A percentile compares a stretch with the other conserved stretches of the same genome.
phyloP scores from a whole-genome alignment of 1,140 invertebrate genomes.

The Ridgeia piscesae region DNA sequence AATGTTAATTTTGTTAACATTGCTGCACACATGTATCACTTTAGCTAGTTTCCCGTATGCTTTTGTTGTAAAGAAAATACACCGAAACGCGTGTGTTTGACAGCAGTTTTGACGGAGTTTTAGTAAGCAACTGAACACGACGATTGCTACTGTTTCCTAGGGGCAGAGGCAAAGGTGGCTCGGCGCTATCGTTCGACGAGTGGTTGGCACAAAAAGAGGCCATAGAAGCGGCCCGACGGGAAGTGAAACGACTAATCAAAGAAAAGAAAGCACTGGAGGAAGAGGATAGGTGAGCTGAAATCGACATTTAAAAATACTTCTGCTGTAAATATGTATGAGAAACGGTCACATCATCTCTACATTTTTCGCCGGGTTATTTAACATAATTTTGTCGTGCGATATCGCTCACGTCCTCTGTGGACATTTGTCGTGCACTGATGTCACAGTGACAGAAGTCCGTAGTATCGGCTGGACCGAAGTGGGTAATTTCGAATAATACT shows the following conservation, averaged over 20 bases:
- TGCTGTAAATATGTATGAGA: background rate
- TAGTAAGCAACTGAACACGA: too few relatives aligned
- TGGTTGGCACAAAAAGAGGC: slow-evolving; percentile 37
- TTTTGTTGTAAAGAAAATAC: too few relatives aligned
- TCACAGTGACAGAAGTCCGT: too few relatives aligned
- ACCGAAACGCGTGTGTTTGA: too few relatives aligned
- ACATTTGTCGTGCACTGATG: too few relatives aligned
- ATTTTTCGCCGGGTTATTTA: background rate
- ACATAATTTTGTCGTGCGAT: background rate
- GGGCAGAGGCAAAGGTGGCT: background rate
- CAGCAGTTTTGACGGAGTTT: too few relatives aligned
- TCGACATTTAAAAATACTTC: background rate
- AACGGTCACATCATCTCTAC: background rate
- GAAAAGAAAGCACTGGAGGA: slow-evolving; percentile 35
- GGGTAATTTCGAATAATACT: too few relatives aligned
- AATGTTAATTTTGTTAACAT: too few relatives aligned
- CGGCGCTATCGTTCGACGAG: slow-evolving; percentile 29
- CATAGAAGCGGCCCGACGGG: slow-evolving; percentile 30
- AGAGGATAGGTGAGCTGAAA: slow-evolving; percentile 24
- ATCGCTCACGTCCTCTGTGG: background rate
- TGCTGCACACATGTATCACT: too few relatives aligned
- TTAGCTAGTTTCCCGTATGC: too few relatives aligned
- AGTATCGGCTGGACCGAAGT: too few relatives aligned
- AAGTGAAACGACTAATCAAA: slow-evolving; percentile 29
- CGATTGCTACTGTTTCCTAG: background rate